Evolutionary conservation across 2,797 vertebrate genomes (phyloP), one percentile per base, ranked within the genome.

Genomic region (Megalops cyprinoides): DNA sequence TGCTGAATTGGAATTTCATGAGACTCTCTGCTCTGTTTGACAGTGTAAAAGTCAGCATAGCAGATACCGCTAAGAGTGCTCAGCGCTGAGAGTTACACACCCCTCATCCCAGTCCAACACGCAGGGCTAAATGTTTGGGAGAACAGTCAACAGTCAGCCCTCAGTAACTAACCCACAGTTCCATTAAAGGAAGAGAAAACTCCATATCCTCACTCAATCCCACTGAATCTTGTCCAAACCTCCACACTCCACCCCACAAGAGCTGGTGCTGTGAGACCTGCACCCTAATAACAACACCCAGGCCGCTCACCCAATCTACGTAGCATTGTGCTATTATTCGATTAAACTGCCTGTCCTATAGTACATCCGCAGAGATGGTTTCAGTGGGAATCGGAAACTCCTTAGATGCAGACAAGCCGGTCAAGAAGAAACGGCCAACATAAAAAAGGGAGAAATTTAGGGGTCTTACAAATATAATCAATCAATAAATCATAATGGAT

Each of bases 181-280:
- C 71, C 71, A 39, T 74, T 74, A 46, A 48, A 23, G 20, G 14
- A 25, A 74, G 44, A 74, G 71, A 74, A 48, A 42, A n/a, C 23
- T 0, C 8, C 0, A 74, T 10, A 25, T 5, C 44, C 48, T 23
- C 31, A 10, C 28, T 39, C n/a, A 42, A 39, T 37, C 62, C 62
- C 62, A 37, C 31, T 37, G 34, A 34, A 39, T 39, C 62, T 3
- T 69, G 42, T n/a, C 12, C 25, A 73, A 73, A n/a, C 39, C 67
- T 15, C 20, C 44, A 42, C 14, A 34, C n/a, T 1, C 55, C 55
- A 58, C 3, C 31, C 28, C 60, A 65, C 60, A 67, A 62, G 34
- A 67, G 39, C 6, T 31, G 39, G 37, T 14, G 6, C 67, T 23
- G 37, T 39, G 37, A 71, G 37, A 44, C 67, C 67, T 15, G 39